Evolutionary conservation across 2,888 invertebrate genomes (phyloP).

Genomic region (Lycophotia porphyrea): DNA sequence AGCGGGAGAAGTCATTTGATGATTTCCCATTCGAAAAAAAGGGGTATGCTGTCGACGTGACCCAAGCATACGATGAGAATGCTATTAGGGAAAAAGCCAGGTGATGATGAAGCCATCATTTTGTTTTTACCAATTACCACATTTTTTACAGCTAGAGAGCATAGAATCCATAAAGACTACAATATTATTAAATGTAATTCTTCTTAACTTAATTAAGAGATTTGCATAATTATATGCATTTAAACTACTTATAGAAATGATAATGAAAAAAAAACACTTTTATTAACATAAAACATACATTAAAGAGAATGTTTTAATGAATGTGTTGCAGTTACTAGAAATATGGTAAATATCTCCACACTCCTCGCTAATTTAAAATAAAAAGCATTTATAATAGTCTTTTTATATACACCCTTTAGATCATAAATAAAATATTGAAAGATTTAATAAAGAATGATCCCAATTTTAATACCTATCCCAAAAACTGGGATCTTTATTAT

Average conservation of each 20-base stretch:
- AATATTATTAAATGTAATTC: neutral
- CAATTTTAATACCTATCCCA: no score
- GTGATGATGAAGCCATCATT: neutral
- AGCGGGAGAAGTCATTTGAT: no score
- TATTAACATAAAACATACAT: neutral
- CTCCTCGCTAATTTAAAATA: neutral
- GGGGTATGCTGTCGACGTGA: no score
- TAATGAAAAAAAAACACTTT: neutral
- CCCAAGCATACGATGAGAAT: no score
- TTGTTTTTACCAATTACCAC: neutral
- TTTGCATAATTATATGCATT: conserved; percentile 11
- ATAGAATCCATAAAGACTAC: neutral
- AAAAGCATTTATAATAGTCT: neutral
- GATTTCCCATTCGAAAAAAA: no score
- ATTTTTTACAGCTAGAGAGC: neutral
- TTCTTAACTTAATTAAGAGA: neutral
- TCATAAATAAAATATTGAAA: no score
- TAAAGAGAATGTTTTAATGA: conserved; percentile 4
- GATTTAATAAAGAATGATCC: no score
- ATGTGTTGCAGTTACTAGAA: neutral
- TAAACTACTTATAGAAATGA: neutral
- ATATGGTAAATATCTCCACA: neutral
- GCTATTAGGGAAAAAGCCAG: no score
- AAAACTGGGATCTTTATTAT: no score
- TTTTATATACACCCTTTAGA: no score